Percentiles rank a stretch among this genome's conserved stretches.
These are phyloP conservation scores for Megaceryle alcyon DNA, from an alignment of 2,797 vertebrate genomes.

Conservation along the genomic window DNA sequence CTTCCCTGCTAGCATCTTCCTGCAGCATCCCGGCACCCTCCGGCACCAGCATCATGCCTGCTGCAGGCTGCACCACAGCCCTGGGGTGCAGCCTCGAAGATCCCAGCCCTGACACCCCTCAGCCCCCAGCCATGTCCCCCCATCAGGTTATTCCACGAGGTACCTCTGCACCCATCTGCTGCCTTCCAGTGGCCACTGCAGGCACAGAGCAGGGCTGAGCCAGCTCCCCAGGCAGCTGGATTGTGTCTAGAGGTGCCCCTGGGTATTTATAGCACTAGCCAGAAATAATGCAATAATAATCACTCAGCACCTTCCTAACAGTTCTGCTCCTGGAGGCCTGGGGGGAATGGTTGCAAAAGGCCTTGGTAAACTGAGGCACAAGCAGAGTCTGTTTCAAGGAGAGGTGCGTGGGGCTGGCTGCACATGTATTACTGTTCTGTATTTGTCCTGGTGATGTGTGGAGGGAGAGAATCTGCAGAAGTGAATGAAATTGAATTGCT, in stretches of 20 bases:
- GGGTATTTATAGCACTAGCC: slow-evolving; percentile 65
- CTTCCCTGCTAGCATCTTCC: slow-evolving; percentile 77
- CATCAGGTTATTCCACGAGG: neutral
- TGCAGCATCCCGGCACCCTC: slow-evolving; percentile 68
- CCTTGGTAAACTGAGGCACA: slow-evolving; percentile 43
- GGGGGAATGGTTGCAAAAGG: neutral
- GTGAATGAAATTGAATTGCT: neutral
- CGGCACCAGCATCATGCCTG: neutral
- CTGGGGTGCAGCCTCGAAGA: neutral
- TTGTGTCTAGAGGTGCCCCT: slow-evolving; percentile 65
- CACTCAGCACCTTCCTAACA: slow-evolving; percentile 62
- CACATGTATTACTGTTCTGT: neutral
- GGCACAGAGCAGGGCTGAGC: neutral
- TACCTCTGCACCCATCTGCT: neutral
- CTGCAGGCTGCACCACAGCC: neutral
- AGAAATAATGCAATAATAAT: slow-evolving; percentile 61
- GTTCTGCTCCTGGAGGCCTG: slow-evolving; percentile 1
- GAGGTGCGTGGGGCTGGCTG: neutral
- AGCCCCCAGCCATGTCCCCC: neutral
- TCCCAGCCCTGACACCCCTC: neutral
- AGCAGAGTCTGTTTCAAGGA: neutral
- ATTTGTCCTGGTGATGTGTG: neutral
- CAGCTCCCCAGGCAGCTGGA: slow-evolving; percentile 41
- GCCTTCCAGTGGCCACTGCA: neutral
- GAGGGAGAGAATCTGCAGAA: neutral